Conservation (phyloP, 1,140 invertebrate species). For the Lasioglossum albipes region DNA sequence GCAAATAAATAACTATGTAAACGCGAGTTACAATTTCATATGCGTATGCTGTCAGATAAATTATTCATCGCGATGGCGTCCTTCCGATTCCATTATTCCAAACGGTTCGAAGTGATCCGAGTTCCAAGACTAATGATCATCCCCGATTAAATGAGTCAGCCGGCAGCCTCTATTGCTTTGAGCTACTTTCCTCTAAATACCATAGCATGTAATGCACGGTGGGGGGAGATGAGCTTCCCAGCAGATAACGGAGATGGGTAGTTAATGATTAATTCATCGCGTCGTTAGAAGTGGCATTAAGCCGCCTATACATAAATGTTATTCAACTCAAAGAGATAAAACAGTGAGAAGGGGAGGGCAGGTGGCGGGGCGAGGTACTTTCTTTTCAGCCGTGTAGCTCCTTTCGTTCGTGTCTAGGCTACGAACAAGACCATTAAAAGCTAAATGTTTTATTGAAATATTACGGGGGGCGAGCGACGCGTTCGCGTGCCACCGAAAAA, state of each 20-base stretch:
- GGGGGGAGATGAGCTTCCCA: background rate
- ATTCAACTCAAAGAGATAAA: constrained; percentile 36
- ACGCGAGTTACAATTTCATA: too few relatives aligned
- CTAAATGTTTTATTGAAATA: constrained; percentile 75
- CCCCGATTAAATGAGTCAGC: constrained; percentile 1
- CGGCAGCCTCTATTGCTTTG: constrained; percentile 52
- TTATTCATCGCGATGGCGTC: too few relatives aligned
- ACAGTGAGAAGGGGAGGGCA: background rate
- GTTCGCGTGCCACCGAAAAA: constrained; percentile 71
- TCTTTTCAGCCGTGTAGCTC: constrained; percentile 9
- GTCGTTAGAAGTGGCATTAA: constrained; percentile 67
- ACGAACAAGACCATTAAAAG: constrained; percentile 70
- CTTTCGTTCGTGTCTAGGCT: constrained; percentile 16
- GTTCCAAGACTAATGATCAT: constrained; percentile 1
- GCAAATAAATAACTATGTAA: too few relatives aligned
- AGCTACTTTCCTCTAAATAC: constrained; percentile 43
- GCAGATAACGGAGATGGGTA: background rate
- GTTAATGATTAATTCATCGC: constrained; percentile 68
- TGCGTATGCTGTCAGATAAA: too few relatives aligned
- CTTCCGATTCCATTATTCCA: too few relatives aligned
- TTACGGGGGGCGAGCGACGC: constrained; percentile 55
- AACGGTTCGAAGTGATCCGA: too few relatives aligned
- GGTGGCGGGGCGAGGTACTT: constrained; percentile 41
- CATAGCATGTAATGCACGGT: constrained; percentile 15
- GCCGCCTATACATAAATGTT: constrained; percentile 61